Conservation (phyloP, 2,888 invertebrate species). For the Himalopsyche japonica region DNA sequence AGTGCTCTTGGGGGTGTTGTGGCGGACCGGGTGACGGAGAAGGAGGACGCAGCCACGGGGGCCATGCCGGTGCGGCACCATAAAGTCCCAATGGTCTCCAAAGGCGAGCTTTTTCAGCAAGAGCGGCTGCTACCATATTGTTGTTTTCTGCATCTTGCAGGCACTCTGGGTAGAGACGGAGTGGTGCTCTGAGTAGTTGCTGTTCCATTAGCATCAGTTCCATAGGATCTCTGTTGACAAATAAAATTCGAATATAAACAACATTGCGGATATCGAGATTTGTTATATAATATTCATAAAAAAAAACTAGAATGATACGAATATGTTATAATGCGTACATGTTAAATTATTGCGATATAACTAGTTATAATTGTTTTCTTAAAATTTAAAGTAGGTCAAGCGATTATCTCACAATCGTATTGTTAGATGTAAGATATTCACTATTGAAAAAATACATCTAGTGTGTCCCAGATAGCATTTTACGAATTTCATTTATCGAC, state of each 20-base stretch:
- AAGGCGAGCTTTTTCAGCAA: conserved; percentile 60
- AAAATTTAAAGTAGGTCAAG: too few relatives aligned
- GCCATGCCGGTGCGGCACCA: conserved; percentile 55
- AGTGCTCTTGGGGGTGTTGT: conserved; percentile 78
- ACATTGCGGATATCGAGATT: neutral
- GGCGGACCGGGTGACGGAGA: conserved; percentile 83
- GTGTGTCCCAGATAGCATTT: too few relatives aligned
- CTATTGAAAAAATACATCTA: too few relatives aligned
- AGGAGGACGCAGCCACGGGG: conserved; percentile 70
- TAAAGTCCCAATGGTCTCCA: conserved; percentile 58
- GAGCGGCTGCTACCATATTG: conserved; percentile 58
- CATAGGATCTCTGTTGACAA: conserved; percentile 73
- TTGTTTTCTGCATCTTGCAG: conserved; percentile 58
- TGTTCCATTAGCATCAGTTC: conserved; percentile 79
- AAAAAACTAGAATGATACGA: too few relatives aligned
- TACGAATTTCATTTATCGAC: too few relatives aligned
- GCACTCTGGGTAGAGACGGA: conserved; percentile 67
- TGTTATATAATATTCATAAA: too few relatives aligned
- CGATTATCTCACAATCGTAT: too few relatives aligned
- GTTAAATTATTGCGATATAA: too few relatives aligned
- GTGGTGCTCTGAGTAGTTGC: conserved; percentile 69
- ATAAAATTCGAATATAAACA: neutral
- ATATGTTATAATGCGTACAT: too few relatives aligned
- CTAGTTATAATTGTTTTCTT: too few relatives aligned
- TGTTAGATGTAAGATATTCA: too few relatives aligned